Base-by-base conservation (phyloP, 2,888 invertebrate genomes). In the Dicyrtomina minuta region DNA sequence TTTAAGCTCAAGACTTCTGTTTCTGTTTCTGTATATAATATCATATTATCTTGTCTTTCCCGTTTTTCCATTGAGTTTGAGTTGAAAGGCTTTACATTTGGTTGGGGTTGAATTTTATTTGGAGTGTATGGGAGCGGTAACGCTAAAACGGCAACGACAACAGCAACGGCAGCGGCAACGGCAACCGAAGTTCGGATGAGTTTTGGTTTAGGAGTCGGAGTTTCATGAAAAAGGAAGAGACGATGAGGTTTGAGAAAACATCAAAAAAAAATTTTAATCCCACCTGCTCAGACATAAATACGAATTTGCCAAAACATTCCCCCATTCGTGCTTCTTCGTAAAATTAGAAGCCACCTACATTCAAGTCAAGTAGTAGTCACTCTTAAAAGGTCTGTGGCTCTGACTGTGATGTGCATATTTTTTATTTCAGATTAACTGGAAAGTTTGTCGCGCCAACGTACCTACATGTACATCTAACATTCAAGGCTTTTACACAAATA, bases 301-400 rank as follows among this genome's bases (percentile, higher is more conserved):
- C 58, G 59, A 67, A 61, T 68, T 68, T 61, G 68, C 68, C 68
- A 68, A 68, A 68, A 68, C 60, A 27, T 61, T 68, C 39, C 53
- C 61, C 66, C 46, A 44, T 49, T 59, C 24, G 53, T 53, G 61
- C 61, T 59, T 67, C 67, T 46, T 49, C 24, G 61, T 61, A 68
- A 68, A 68, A 61, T 68, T 68, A 68, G 68, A 59, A 68, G 39
- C 68, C 68, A 68, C 68, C 68, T 68, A 68, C 68, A 60, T 61
- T 24, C 55, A 51, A 43, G 41, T 24, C 39, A 46, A 43, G 24
- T 41, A 56, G 66, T 44, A 56, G 46, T 26, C 27, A 46, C 26
- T 46, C 46, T 55, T 3, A n/a, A n/a, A n/a, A 5, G 26, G 24
- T 55, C 24, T 55, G 20, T 55, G 51, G 17, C 55, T 61, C 20